Evolutionary conservation across 2,888 invertebrate species (phyloP).

Genomic region (Trachelus tabidus): DNA sequence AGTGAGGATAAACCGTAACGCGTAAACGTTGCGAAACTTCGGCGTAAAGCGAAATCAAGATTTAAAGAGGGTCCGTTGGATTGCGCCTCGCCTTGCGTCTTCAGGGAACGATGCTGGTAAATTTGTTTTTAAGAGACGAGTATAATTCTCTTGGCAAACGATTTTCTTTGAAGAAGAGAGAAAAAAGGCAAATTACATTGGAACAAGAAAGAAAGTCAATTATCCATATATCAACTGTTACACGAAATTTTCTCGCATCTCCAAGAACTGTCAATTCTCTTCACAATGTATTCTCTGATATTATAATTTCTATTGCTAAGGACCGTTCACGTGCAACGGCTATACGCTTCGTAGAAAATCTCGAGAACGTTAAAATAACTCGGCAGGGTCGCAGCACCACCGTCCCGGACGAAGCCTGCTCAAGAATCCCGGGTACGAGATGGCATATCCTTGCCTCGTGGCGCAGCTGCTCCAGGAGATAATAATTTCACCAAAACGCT

Average conservation of each 20-base stretch:
- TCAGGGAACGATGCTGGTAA: not conserved
- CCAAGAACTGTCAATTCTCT: not conserved
- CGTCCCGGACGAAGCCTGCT: conserved; percentile 16
- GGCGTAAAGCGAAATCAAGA: not conserved
- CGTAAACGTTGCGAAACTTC: not conserved
- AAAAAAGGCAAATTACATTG: not conserved
- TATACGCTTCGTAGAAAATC: not conserved
- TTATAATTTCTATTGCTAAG: not conserved
- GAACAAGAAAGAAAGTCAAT: not conserved
- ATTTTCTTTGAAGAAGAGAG: not conserved
- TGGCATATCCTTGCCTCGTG: not conserved
- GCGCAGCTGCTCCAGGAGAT: not conserved
- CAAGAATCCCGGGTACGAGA: conserved; percentile 32
- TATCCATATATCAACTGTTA: not conserved
- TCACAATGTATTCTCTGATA: not conserved
- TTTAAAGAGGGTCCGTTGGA: not conserved
- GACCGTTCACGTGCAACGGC: not conserved
- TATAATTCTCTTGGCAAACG: not conserved
- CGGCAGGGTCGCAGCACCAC: conserved; percentile 20
- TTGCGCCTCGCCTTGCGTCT: not conserved
- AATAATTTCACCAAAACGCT: too few species aligned
- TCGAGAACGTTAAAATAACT: conserved; percentile 18
- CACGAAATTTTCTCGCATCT: not conserved
- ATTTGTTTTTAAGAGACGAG: not conserved
- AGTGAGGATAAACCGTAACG: not conserved